Evolutionary conservation across 2,113 vertebrate species (phyloP).

Genomic region (Sphaerodactylus townsendi): DNA sequence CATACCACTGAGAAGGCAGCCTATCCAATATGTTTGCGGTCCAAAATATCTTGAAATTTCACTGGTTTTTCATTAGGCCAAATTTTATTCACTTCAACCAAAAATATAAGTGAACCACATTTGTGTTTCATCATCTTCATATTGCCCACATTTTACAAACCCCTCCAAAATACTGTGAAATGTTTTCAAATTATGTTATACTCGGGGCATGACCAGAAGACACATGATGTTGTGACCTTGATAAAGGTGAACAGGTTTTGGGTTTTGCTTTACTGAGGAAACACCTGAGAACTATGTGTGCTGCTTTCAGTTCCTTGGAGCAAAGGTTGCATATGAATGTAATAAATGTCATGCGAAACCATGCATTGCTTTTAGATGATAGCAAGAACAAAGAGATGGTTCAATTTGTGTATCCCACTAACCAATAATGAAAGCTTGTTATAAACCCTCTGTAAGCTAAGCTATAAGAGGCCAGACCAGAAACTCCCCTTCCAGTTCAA

Average conservation of each 20-base stretch:
- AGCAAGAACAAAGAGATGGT: not conserved
- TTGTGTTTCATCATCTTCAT: not conserved
- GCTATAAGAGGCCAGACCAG: not conserved
- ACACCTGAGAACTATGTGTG: not conserved
- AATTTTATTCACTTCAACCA: not conserved
- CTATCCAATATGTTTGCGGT: not conserved
- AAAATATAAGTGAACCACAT: not conserved
- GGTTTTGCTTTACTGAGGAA: not conserved
- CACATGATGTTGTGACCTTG: not conserved
- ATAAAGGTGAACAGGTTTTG: not conserved
- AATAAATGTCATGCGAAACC: not conserved
- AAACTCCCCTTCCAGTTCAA: not conserved
- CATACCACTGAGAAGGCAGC: not conserved
- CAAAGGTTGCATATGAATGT: not conserved
- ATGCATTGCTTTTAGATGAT: not conserved
- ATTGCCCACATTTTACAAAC: not conserved
- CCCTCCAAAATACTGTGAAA: not conserved
- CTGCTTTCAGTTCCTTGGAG: not conserved
- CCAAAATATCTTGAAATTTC: not conserved
- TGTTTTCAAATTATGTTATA: not conserved
- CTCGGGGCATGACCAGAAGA: not conserved
- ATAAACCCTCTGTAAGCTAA: no score
- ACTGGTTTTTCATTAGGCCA: not conserved
- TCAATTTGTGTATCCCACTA: not conserved
- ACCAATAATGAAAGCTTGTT: not conserved